These are phyloP conservation scores for Ostrea edulis DNA, from an alignment of 1,140 invertebrate species.

Conservation along the genomic window DNA sequence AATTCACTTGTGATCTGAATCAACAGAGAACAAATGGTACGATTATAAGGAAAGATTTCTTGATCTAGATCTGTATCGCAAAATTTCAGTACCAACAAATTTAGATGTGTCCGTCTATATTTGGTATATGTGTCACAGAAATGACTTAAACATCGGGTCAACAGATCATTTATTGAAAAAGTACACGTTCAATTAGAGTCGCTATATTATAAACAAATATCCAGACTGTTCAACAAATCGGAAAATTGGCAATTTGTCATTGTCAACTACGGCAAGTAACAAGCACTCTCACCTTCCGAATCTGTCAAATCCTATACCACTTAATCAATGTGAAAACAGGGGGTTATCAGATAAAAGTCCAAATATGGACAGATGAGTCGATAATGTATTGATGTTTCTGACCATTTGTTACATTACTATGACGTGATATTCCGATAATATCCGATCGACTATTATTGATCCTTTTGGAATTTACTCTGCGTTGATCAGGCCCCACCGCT, in stretches of 20 bases:
- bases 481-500: neutral
- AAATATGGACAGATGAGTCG: neutral
- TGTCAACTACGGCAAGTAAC: neutral
- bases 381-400: conserved; percentile 2
- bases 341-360: conserved; percentile 21
- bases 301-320: neutral
- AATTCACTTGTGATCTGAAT: too few relatives aligned
- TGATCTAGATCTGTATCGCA: too few relatives aligned
- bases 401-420: neutral
- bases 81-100: too few relatives aligned
- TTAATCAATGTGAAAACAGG: conserved; percentile 20
- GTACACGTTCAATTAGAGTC: conserved; percentile 3
- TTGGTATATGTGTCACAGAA: neutral
- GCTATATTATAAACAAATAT: neutral
- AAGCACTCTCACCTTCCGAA: neutral
- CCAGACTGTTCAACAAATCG: conserved; percentile 10
- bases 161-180: neutral
- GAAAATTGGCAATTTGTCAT: conserved; percentile 27
- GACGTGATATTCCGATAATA: conserved; percentile 20
- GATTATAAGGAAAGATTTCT: too few relatives aligned
- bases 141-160: neutral
- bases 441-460: conserved; percentile 19
- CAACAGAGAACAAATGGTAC: too few relatives aligned
- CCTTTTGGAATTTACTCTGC: neutral
- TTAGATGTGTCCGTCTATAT: neutral